phyloP scores from a whole-genome alignment of 2,113 vertebrate genomes.

The Okapia johnstoni region DNA sequence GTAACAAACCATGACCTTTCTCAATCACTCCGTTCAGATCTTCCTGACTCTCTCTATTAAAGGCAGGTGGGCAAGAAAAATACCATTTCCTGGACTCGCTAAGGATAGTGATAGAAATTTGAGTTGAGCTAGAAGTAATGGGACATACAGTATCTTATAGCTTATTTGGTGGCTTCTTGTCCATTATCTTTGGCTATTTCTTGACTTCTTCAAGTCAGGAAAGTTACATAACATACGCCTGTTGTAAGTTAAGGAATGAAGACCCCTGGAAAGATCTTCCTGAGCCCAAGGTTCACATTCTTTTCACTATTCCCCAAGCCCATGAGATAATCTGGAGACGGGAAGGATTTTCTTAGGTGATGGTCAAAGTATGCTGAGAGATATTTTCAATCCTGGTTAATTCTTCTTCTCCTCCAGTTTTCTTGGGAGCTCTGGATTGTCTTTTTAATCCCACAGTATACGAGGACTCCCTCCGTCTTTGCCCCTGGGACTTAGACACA shows the following conservation, averaged over 20 bases:
- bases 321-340: neutral
- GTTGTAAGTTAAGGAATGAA: neutral
- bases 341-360: neutral
- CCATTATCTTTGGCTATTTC: neutral
- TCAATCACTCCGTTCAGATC: neutral
- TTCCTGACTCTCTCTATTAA: neutral
- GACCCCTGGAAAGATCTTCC: neutral
- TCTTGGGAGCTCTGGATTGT: neutral
- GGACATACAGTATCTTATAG: neutral
- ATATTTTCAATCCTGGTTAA: neutral
- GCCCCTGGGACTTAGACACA: neutral
- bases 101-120: neutral
- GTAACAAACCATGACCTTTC: neutral
- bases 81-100: neutral
- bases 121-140: neutral
- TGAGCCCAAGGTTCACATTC: neutral
- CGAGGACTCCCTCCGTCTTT: neutral
- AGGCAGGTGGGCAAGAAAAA: neutral
- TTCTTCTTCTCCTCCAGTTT: neutral
- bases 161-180: neutral
- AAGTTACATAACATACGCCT: neutral
- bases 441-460: neutral
- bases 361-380: neutral
- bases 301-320: neutral
- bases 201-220: neutral